These are phyloP conservation scores for Pseudorhiza aurosa DNA, from an alignment of 30 jellyfish, hydroid and myxozoan genomes.

Conservation along the genomic window DNA sequence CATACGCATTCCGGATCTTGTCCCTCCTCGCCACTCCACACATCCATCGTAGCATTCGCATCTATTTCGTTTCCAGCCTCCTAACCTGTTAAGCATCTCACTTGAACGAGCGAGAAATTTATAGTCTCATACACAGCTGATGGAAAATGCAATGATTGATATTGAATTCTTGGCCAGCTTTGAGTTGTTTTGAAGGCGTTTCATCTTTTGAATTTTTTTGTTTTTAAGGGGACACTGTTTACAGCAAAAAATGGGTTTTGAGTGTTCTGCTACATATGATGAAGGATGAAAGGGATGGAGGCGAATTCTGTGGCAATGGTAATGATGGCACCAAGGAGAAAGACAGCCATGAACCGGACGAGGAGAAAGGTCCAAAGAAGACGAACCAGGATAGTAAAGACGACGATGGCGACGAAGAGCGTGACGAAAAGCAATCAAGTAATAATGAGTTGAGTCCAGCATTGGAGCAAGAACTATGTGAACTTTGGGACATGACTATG, in stretches of 20 bases:
- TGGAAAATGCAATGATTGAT: no score
- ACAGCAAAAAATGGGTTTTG: conserved; percentile 82
- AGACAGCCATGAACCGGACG: neutral
- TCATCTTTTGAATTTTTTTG: no score
- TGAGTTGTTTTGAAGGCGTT: no score
- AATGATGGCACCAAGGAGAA: neutral
- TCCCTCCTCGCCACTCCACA: no score
- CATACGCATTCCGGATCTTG: no score
- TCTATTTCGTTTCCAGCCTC: no score
- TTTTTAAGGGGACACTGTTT: conserved; percentile 59
- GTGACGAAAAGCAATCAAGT: no score
- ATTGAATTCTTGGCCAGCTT: no score
- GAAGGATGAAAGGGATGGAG: neutral
- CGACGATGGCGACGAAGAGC: neutral
- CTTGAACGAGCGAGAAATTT: no score
- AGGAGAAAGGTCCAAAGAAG: neutral
- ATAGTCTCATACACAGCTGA: no score
- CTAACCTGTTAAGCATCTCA: no score
- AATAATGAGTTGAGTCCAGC: conserved; percentile 23
- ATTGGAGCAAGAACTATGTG: conserved; percentile 69
- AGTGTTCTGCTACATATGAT: conserved; percentile 48
- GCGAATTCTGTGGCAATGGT: neutral
- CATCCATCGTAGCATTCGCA: no score
- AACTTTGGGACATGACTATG: conserved; percentile 89
- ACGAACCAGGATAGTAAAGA: neutral